phyloP scores from a whole-genome alignment of 2,113 vertebrate genomes.

The Oostethus manadensis region DNA sequence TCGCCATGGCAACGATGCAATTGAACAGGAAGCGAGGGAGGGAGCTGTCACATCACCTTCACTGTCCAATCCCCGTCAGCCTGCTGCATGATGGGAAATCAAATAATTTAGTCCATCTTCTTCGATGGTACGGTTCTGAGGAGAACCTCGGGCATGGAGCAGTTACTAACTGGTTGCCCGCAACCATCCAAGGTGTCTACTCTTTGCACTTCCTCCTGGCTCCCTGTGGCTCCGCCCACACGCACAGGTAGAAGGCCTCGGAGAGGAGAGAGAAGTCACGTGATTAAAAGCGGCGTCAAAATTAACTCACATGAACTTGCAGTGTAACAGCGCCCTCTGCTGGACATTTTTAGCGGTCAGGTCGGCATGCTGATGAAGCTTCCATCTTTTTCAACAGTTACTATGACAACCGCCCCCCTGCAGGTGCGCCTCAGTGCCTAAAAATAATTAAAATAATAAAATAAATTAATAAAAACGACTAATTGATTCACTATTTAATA shows the following conservation, averaged over 20 bases:
- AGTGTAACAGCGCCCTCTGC: not conserved
- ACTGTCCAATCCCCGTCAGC: not conserved
- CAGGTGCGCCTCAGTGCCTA: too few relatives aligned
- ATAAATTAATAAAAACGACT: too few relatives aligned
- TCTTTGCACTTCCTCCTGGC: too few relatives aligned
- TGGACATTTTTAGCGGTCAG: not conserved
- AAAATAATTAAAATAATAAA: too few relatives aligned
- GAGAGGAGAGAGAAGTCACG: too few relatives aligned
- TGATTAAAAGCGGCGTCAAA: too few relatives aligned
- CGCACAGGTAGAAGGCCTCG: too few relatives aligned
- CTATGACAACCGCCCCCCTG: not conserved
- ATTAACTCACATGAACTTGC: not conserved
- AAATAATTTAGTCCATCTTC: not conserved
- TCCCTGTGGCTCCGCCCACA: too few relatives aligned
- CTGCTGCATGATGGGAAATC: conserved; percentile 1
- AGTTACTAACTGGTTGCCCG: not conserved
- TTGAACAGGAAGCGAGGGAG: not conserved
- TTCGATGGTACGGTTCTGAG: not conserved
- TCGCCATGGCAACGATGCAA: conserved; percentile 51
- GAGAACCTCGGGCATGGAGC: not conserved
- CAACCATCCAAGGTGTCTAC: not conserved
- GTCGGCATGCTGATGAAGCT: too few relatives aligned
- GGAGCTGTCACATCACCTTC: not conserved
- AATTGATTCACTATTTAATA: too few relatives aligned
- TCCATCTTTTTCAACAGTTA: not conserved